phyloP scores from a whole-genome alignment of 2,888 invertebrate species.

The Campoletis raptor region DNA sequence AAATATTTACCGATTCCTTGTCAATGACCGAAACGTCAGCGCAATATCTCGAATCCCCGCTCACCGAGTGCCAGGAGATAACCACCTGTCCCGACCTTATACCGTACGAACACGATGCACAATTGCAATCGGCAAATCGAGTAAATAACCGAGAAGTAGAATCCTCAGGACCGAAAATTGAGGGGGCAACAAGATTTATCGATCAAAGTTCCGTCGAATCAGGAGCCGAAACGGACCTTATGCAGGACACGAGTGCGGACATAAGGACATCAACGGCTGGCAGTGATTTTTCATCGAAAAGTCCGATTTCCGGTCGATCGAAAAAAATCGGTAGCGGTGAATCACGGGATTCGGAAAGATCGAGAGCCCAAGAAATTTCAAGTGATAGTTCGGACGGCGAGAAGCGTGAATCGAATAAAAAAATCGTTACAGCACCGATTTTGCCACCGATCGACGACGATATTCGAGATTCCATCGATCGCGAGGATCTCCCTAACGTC shows the following conservation, averaged over 20 bases:
- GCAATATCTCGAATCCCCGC: slow-evolving; percentile 81
- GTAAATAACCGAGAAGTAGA: slow-evolving; percentile 39
- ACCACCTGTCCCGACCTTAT: slow-evolving; percentile 78
- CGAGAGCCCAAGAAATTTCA: slow-evolving; percentile 32
- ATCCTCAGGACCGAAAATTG: slow-evolving; percentile 70
- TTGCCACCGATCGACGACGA: slow-evolving; percentile 53
- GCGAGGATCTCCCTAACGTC: slow-evolving; percentile 79
- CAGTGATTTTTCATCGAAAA: slow-evolving; percentile 54
- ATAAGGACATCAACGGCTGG: slow-evolving; percentile 59
- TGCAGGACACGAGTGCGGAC: slow-evolving; percentile 62
- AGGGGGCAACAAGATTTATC: slow-evolving; percentile 79
- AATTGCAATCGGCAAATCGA: slow-evolving; percentile 56
- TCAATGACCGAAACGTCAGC: slow-evolving; percentile 82
- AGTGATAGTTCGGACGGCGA: slow-evolving; percentile 71
- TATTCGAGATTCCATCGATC: slow-evolving; percentile 66
- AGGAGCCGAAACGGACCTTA: slow-evolving; percentile 76
- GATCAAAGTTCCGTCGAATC: slow-evolving; percentile 83
- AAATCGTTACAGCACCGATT: slow-evolving; percentile 50
- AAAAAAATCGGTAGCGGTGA: slow-evolving; percentile 48
- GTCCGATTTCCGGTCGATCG: slow-evolving; percentile 50
- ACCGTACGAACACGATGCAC: slow-evolving; percentile 78
- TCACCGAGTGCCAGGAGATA: slow-evolving; percentile 82
- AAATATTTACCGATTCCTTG: slow-evolving; percentile 81
- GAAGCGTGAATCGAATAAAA: slow-evolving; percentile 45
- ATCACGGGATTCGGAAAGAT: slow-evolving; percentile 64